Evolutionary conservation across 2,888 invertebrate species (phyloP), one percentile per base, ranked within the genome.

Genomic region (Neoaliturus tenellus): DNA sequence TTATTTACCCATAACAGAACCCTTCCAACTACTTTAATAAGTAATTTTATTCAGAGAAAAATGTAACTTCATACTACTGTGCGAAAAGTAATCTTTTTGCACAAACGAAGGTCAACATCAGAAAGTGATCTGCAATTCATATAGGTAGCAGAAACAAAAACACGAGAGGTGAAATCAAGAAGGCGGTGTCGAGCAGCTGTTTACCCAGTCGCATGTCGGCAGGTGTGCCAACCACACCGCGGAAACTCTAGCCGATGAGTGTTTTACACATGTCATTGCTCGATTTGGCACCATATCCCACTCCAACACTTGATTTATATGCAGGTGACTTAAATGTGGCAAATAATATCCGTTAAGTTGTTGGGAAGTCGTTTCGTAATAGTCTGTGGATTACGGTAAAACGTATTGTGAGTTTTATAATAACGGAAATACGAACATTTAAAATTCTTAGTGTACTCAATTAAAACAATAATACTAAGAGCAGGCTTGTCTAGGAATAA

Each of bases 121-220:
- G 31, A 62, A 62, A 62, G 62, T 62, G 62, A 62, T 14, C 28
- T 31, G 28, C 17, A 62, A 62, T 62, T 28, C 62, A 31, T 62
- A 62, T 62, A 28, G 28, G 17, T 6, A 31, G 14, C 62, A 62
- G 62, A 62, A 62, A 62, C 62, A 62, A 62, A 62, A 62, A 62
- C 62, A 20, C n/a, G 51, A 51, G 28, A 55, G 28, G 62, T 62
- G 62, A 62, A 62, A 62, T 28, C 28, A 62, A 62, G 62, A 62
- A 25, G 62, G 62, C 62, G 14, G 62, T 62, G 62, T 51, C 51
- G 17, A 62, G 31, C 28, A 62, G 62, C 62, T 62, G 62, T 62
- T 62, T 62, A 25, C 62, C 14, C 62, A 28, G 20, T 25, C 62
- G 62, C 31, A 25, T 62, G 62, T 31, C 28, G 25, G 1, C 8